Percentiles rank a stretch among this genome's conserved stretches.
These are phyloP conservation scores for Pammene fasciana DNA, from an alignment of 2,888 invertebrate species.

Conservation along the genomic window DNA sequence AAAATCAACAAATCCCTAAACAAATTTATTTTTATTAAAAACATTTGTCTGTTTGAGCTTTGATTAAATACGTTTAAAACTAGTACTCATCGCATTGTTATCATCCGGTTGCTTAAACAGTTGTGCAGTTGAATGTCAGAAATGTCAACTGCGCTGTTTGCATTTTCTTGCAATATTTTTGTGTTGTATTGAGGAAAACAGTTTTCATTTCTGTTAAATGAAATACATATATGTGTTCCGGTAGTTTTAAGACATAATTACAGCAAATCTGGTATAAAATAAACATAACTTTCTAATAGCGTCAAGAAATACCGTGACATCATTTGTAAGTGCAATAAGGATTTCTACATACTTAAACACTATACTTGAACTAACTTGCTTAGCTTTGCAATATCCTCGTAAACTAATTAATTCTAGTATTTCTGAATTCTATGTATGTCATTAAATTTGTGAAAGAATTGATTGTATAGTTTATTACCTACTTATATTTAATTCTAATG, in stretches of 20 bases:
- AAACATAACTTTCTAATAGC: slow-evolving; percentile 35
- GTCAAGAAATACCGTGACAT: slow-evolving; percentile 38
- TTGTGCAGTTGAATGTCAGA: slow-evolving; percentile 23
- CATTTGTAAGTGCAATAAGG: slow-evolving; percentile 37
- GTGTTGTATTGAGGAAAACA: slow-evolving; percentile 25
- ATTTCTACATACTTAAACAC: slow-evolving; percentile 36
- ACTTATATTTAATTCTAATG: no score
- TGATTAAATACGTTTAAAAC: neutral
- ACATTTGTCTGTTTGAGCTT: neutral
- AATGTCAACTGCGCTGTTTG: slow-evolving; percentile 38
- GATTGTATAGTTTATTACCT: neutral
- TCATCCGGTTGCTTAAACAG: slow-evolving; percentile 7
- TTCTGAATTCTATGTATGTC: neutral
- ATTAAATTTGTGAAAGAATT: neutral
- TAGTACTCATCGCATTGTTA: neutral
- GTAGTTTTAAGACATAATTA: slow-evolving; percentile 2
- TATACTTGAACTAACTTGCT: neutral
- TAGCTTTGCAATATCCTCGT: slow-evolving; percentile 8
- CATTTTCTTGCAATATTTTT: slow-evolving; percentile 33
- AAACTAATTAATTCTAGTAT: neutral
- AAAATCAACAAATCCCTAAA: no score
- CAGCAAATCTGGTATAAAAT: slow-evolving; percentile 13
- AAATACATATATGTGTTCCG: slow-evolving; percentile 6
- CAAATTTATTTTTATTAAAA: neutral
- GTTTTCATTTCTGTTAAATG: slow-evolving; percentile 5